Base-by-base conservation (phyloP, 2,113 vertebrate genomes). In the Callopanchax toddi region DNA sequence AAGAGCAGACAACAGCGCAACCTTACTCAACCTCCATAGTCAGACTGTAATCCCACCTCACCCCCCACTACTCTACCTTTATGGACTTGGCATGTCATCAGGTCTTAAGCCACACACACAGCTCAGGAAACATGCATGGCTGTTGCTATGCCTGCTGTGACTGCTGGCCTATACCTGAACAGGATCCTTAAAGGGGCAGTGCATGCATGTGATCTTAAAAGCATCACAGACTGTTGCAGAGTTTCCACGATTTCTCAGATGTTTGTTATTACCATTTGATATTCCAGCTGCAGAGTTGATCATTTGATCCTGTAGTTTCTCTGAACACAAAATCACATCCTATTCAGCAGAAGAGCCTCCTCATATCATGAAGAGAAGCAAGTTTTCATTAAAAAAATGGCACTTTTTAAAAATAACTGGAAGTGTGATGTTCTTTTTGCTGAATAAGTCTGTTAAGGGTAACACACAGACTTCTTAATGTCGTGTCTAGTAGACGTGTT, bases 1-100 rank as follows among this genome's bases (percentile, higher is more conserved):
- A 26, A 4, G 59, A 80, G 56, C 74, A 76, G 76, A 82, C 83
- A 78, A 77, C 71, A 84, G 69, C 68, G 60, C 84, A 78, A 80
- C 75, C 66, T 69, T 67, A 37, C 67, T 73, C 21, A 64, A 70
- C 70, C 32, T 71, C 62, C 39, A 61, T 40, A 6, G 60, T 67
- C 57, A 71, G 50, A 65, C 72, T 52, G 26, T 86, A 87, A 89
- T 89, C 83, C 54, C 76, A 59, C 29, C 60, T 40, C 61, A 17
- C 32, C 70, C 60, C 45, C 51, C 8, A 45, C 52, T 53, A 5
- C 2, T 2, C 49, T 23, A 79, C 70, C 64, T 77, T 61, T 51
- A 40, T 52, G 83, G 87, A 76, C 66, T 86, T 81, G 84, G 43
- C 66, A 58, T 67, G 70, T 75, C 54, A 60, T 62, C 23, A 36